These are phyloP conservation scores for Grantiella picta DNA, from an alignment of 2,113 vertebrate species.

Conservation along the genomic window DNA sequence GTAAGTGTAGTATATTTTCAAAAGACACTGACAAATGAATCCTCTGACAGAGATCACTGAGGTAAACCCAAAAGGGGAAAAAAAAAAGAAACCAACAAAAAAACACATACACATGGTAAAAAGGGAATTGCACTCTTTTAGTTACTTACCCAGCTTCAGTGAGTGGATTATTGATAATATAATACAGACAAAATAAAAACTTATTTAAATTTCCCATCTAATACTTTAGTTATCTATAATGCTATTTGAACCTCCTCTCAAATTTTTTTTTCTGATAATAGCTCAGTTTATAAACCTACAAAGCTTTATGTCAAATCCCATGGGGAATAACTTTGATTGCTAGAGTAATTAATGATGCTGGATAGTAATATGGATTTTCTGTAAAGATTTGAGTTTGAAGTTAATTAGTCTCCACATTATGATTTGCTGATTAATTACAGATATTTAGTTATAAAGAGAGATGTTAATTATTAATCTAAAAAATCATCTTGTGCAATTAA, in stretches of 20 bases:
- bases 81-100: background rate
- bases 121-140: background rate
- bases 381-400: constrained; percentile 92
- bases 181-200: background rate
- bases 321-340: constrained; percentile 91
- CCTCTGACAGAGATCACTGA: background rate
- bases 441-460: constrained; percentile 95
- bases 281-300: constrained; percentile 81
- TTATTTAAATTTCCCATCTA: constrained; percentile 48
- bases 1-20: background rate
- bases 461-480: constrained; percentile 98
- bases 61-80: background rate
- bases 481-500: constrained; percentile 93
- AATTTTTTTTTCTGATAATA: constrained; percentile 50
- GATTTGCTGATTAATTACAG: constrained; percentile 99
- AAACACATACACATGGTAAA: accelerated
- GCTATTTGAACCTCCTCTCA: constrained; percentile 53
- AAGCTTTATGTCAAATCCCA: constrained; percentile 84
- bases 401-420: constrained; percentile 95
- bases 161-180: constrained; percentile 3
- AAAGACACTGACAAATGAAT: background rate
- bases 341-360: constrained; percentile 93
- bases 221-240: constrained; percentile 38
- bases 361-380: constrained; percentile 91
- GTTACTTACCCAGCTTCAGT: background rate